Percentiles rank a stretch among this genome's conserved stretches.
Conservation (phyloP, 2,797 vertebrate species). For the Mus caroli region DNA sequence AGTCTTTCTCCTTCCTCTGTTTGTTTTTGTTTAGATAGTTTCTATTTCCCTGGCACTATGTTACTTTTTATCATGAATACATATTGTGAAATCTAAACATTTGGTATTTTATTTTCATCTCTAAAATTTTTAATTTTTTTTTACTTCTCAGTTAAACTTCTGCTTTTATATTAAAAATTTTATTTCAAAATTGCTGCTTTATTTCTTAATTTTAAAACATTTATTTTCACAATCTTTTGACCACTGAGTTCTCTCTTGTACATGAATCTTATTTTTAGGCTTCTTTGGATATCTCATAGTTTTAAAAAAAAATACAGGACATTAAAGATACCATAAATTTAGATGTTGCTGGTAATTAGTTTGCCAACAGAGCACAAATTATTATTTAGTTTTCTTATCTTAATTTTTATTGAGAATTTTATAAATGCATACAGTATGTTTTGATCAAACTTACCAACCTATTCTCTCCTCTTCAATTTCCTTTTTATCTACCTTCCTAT, state of each 20-base stretch:
- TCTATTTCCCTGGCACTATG: neutral
- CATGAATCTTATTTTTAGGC: neutral
- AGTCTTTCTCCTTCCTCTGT: neutral
- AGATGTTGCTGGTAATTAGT: neutral
- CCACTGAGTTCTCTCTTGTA: neutral
- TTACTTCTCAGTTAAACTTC: neutral
- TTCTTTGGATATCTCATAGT: neutral
- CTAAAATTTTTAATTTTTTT: neutral
- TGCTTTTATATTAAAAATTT: neutral
- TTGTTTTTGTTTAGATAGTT: neutral
- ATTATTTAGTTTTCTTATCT: neutral
- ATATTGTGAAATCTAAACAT: neutral
- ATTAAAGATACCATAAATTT: neutral
- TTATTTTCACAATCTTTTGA: neutral
- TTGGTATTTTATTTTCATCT: neutral
- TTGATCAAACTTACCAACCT: neutral
- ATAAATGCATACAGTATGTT: neutral
- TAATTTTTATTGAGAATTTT: neutral
- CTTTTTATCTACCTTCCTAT: neutral
- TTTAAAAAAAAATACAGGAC: neutral
- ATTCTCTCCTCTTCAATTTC: neutral
- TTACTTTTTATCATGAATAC: neutral
- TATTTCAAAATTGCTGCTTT: neutral
- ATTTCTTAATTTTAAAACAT: neutral
- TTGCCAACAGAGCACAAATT: neutral